These are phyloP conservation scores for Philaenus spumarius DNA, from an alignment of 1,140 invertebrate genomes.

Conservation along the genomic window DNA sequence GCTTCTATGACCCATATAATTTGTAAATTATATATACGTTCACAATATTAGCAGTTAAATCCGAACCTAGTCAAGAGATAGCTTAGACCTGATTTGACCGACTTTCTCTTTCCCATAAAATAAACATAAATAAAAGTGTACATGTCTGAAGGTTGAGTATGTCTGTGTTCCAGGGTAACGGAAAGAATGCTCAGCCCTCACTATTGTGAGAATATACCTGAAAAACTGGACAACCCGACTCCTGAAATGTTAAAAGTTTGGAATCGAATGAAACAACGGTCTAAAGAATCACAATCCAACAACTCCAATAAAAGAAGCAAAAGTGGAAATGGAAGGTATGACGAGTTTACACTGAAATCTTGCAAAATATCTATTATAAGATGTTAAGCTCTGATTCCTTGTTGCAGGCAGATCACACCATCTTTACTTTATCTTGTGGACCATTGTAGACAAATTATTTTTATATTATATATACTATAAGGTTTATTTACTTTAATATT, in stretches of 20 bases:
- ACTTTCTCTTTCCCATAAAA: too few relatives aligned
- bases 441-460: not conserved
- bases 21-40: too few relatives aligned
- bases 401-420: too few relatives aligned
- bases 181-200: not conserved
- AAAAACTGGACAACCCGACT: slow-evolving; percentile 37
- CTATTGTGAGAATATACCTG: not conserved
- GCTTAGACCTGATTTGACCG: too few relatives aligned
- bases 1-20: too few relatives aligned
- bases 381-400: not conserved
- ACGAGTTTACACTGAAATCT: slow-evolving; percentile 15
- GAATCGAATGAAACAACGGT: slow-evolving; percentile 40
- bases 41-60: too few relatives aligned
- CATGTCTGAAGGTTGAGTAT: too few relatives aligned
- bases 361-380: not conserved
- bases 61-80: too few relatives aligned
- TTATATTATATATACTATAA: not conserved
- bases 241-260: slow-evolving; percentile 47
- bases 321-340: too few relatives aligned
- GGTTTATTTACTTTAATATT: not conserved
- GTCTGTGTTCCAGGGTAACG: not conserved
- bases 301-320: slow-evolving; percentile 10
- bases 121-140: too few relatives aligned
- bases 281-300: slow-evolving; percentile 17
- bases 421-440: not conserved